Evolutionary conservation across 1,140 invertebrate genomes (phyloP).

Genomic region (Dendrolimus kikuchii): DNA sequence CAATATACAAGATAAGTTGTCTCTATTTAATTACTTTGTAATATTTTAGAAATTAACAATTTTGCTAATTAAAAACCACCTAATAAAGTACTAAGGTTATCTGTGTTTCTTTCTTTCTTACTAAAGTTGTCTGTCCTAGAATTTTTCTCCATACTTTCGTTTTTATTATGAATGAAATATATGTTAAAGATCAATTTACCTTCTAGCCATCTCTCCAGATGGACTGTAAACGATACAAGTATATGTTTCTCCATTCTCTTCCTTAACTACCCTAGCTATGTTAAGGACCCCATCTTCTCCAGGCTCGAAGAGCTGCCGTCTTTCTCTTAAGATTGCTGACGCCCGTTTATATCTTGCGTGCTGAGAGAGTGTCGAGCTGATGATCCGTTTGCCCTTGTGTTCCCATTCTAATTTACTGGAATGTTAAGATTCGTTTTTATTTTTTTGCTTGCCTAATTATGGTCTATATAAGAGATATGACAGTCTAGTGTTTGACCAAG

Average conservation of each 20-base stretch:
- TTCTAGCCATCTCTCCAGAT: conserved; percentile 83
- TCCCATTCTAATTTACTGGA: conserved; percentile 69
- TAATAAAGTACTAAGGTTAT: too few relatives aligned
- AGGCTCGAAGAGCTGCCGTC: conserved; percentile 50
- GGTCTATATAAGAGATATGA: background rate
- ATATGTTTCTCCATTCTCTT: conserved; percentile 80
- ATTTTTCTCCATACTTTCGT: too few relatives aligned
- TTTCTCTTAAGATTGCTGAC: conserved; percentile 37
- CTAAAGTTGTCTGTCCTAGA: too few relatives aligned
- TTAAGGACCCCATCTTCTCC: conserved; percentile 74
- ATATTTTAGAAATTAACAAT: too few relatives aligned
- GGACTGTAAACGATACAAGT: conserved; percentile 86
- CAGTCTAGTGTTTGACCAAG: background rate
- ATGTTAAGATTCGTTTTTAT: conserved; percentile 8
- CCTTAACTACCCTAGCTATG: conserved; percentile 81
- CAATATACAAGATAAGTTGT: too few relatives aligned
- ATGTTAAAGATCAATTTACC: conserved; percentile 29
- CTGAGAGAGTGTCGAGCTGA: conserved; percentile 41
- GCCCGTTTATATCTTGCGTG: conserved; percentile 42
- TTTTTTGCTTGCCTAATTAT: too few relatives aligned
- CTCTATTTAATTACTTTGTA: too few relatives aligned
- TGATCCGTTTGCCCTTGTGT: conserved; percentile 57
- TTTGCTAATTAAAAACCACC: too few relatives aligned
- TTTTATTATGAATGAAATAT: conserved; percentile 1
- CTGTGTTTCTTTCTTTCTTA: too few relatives aligned